A percentile compares a stretch with the other conserved stretches of the same genome.
phyloP scores from a whole-genome alignment of 2,113 vertebrate species.

The Sorex fumeus region DNA sequence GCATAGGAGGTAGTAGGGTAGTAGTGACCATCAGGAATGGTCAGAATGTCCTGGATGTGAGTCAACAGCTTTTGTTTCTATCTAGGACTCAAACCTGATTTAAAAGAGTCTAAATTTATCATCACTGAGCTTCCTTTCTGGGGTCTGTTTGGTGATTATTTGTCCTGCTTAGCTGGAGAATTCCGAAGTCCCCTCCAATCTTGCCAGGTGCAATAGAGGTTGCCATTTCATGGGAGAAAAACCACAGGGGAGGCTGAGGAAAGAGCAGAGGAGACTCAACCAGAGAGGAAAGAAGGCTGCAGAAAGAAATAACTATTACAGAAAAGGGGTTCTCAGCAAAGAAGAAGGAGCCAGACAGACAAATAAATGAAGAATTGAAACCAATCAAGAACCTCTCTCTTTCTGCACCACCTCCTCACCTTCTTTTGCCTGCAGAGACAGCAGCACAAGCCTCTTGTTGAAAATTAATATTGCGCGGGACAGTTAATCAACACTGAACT shows the following conservation, averaged over 20 bases:
- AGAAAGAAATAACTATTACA: neutral
- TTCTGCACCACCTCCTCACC: neutral
- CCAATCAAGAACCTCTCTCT: neutral
- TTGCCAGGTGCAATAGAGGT: neutral
- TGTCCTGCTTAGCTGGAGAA: neutral
- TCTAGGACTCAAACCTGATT: neutral
- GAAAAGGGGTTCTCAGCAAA: slow-evolving; percentile 9
- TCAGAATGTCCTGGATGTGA: neutral
- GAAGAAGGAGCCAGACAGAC: neutral
- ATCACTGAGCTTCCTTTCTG: neutral
- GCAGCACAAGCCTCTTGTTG: slow-evolving; percentile 74
- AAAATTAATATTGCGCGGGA: slow-evolving; percentile 85
- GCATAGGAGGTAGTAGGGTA: neutral
- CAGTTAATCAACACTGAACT: slow-evolving; percentile 80
- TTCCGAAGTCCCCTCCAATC: neutral
- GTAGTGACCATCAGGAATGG: neutral
- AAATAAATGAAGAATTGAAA: neutral
- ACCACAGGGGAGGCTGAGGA: neutral
- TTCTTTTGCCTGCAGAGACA: slow-evolving; percentile 80
- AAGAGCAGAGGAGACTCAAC: neutral
- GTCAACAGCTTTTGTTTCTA: neutral
- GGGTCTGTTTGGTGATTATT: neutral
- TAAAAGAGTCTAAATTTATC: neutral
- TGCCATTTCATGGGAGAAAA: neutral
- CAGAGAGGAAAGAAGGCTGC: neutral